Conservation (phyloP, 2,797 vertebrate genomes). For the Acropternis orthonyx region DNA sequence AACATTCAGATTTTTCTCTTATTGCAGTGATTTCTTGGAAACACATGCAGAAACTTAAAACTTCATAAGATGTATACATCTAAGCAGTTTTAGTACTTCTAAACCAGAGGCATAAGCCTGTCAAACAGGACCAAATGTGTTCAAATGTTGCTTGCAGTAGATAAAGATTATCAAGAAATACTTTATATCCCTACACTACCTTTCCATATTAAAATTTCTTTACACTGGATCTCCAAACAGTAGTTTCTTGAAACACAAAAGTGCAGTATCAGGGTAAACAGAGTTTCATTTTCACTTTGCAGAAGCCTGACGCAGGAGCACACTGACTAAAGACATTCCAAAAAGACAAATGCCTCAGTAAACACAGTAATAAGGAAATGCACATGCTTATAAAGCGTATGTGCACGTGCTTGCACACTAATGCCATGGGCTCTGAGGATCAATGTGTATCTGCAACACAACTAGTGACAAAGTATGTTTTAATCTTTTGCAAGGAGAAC, state of each 20-base stretch:
- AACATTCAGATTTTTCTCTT: background rate
- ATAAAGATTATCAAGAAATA: background rate
- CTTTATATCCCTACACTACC: background rate
- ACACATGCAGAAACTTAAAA: background rate
- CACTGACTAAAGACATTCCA: background rate
- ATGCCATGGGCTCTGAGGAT: background rate
- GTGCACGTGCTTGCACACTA: background rate
- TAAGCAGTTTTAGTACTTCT: background rate
- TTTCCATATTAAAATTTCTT: background rate
- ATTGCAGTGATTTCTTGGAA: background rate
- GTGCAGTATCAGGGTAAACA: background rate
- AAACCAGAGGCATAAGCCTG: background rate
- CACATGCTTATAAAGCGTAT: background rate
- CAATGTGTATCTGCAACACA: background rate
- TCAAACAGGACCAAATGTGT: background rate
- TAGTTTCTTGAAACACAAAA: background rate
- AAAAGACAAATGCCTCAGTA: background rate
- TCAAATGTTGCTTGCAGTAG: background rate
- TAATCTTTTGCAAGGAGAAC: background rate
- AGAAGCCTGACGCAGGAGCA: background rate
- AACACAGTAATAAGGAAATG: background rate
- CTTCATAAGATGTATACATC: background rate
- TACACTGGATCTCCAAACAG: background rate
- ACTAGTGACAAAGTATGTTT: background rate
- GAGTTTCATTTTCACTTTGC: background rate